These are phyloP conservation scores for Arenaria interpres DNA, from an alignment of 2,113 vertebrate species.

Conservation along the genomic window DNA sequence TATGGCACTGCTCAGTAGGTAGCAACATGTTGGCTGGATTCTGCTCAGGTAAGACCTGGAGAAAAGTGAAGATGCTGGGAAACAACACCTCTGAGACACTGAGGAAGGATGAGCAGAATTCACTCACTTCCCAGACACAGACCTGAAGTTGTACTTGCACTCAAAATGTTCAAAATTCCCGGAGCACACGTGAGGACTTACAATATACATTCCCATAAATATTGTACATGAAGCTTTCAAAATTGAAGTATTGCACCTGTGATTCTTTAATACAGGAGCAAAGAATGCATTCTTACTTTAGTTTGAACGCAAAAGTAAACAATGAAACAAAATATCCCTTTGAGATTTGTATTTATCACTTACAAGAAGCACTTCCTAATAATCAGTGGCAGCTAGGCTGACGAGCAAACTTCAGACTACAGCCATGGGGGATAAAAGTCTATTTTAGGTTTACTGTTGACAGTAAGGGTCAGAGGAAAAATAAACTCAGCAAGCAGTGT, in stretches of 20 bases:
- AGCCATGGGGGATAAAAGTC: conserved; percentile 13
- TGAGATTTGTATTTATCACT: conserved; percentile 51
- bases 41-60: neutral
- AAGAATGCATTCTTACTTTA: neutral
- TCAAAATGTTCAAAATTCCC: too few species aligned
- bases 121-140: neutral
- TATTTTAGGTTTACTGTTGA: conserved; percentile 56
- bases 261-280: neutral
- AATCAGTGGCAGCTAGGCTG: conserved; percentile 52
- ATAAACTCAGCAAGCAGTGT: conserved; percentile 52
- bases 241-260: neutral
- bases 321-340: conserved; percentile 30
- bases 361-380: conserved; percentile 29
- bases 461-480: conserved; percentile 59
- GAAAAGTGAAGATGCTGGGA: neutral
- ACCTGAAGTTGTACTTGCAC: neutral
- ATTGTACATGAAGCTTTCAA: neutral
- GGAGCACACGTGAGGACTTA: fast-evolving
- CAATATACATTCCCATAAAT: neutral
- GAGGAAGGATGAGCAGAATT: neutral
- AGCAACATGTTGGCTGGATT: neutral
- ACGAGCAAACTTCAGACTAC: conserved; percentile 51
- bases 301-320: neutral
- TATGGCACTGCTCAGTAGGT: neutral
- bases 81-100: neutral